Evolutionary conservation across 2,888 invertebrate species (phyloP).

Genomic region (Litoditis marina): DNA sequence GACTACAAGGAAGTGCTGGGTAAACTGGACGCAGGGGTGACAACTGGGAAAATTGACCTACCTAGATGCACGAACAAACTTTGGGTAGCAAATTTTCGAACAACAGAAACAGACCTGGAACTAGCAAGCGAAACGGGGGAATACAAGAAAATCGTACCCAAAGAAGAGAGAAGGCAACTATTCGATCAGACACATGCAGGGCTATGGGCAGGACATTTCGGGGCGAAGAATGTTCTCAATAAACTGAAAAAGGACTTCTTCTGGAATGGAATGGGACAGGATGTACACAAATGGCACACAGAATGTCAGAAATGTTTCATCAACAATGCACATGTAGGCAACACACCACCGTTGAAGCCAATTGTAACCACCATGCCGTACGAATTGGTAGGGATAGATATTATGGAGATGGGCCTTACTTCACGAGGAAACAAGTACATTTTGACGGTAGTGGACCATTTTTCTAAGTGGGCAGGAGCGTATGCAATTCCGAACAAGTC

Average conservation of each 20-base stretch:
- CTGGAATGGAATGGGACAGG: slow-evolving; percentile 21
- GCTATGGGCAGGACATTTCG: slow-evolving; percentile 10
- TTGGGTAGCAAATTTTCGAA: no score
- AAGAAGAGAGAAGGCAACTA: slow-evolving; percentile 3
- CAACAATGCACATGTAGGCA: slow-evolving; percentile 3
- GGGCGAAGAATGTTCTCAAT: not conserved
- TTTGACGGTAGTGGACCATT: slow-evolving; percentile 24
- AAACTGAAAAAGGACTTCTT: slow-evolving; percentile 10
- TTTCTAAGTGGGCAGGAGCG: slow-evolving; percentile 16
- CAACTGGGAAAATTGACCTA: no score
- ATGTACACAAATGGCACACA: slow-evolving; percentile 14
- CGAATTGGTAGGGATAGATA: slow-evolving; percentile 22
- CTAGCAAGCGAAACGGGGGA: not conserved
- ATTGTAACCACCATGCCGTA: slow-evolving; percentile 5
- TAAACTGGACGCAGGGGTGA: no score
- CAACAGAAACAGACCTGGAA: no score
- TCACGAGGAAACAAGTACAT: slow-evolving; percentile 18
- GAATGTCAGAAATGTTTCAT: slow-evolving; percentile 16
- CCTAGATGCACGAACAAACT: no score
- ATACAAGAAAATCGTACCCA: slow-evolving; percentile 15
- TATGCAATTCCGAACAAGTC: slow-evolving; percentile 20
- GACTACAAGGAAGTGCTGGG: no score
- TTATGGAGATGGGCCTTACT: slow-evolving; percentile 19
- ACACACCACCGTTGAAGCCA: slow-evolving; percentile 19
- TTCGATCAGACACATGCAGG: slow-evolving; percentile 17